Percentiles rank a stretch among this genome's conserved stretches.
phyloP scores from a whole-genome alignment of 1,140 invertebrate species.

The Agrypnia vestita region DNA sequence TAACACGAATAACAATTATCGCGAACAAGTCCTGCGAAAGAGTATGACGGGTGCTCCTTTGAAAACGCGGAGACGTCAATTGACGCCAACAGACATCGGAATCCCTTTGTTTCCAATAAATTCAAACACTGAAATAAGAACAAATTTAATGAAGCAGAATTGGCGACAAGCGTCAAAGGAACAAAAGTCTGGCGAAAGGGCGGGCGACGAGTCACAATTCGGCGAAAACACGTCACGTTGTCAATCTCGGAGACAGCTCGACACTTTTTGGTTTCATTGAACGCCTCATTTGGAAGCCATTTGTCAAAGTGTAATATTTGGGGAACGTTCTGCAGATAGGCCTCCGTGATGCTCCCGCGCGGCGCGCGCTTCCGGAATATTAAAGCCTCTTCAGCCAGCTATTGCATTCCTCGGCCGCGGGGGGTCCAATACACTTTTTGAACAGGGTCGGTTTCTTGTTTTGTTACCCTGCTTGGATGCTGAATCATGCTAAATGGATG shows the following conservation, averaged over 20 bases:
- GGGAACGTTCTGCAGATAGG: too few relatives aligned
- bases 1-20: neutral
- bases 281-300: conserved; percentile 30
- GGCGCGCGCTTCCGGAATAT: too few relatives aligned
- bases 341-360: too few relatives aligned
- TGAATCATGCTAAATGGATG: too few relatives aligned
- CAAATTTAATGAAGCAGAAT: conserved; percentile 42
- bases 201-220: neutral
- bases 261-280: conserved; percentile 41
- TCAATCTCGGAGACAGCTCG: conserved; percentile 16
- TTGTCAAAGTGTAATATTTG: conserved; percentile 32
- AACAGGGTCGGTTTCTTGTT: too few relatives aligned
- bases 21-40: neutral
- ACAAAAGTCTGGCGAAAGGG: neutral
- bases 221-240: neutral
- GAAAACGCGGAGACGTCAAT: conserved; percentile 3
- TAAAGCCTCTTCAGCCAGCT: too few relatives aligned
- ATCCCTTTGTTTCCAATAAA: conserved; percentile 5
- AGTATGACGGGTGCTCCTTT: conserved; percentile 13
- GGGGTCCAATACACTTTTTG: too few relatives aligned
- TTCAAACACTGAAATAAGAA: conserved; percentile 31
- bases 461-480: too few relatives aligned
- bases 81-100: conserved; percentile 30
- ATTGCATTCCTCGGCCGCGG: too few relatives aligned
- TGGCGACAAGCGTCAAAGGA: conserved; percentile 32